Conservation (phyloP, 2,113 vertebrate genomes). For the Synchiropus splendidus region DNA sequence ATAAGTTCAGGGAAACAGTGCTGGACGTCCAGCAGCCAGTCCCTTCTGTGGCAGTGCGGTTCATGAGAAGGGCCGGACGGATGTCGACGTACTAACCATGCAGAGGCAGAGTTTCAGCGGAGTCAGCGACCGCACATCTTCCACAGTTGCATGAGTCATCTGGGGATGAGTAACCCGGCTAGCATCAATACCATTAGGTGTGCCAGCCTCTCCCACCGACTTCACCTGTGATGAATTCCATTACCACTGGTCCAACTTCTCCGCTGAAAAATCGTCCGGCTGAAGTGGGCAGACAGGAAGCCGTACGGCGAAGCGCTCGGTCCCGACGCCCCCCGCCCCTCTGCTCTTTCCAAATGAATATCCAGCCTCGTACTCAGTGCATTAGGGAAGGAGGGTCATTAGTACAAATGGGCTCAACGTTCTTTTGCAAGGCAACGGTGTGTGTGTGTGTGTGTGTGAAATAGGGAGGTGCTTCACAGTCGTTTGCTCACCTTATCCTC, state of each 20-base stretch:
- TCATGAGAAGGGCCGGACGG: too few relatives aligned
- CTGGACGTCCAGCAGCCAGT: too few relatives aligned
- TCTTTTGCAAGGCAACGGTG: constrained; percentile 36
- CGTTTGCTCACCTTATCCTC: too few relatives aligned
- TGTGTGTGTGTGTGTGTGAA: constrained; percentile 32
- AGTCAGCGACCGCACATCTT: too few relatives aligned
- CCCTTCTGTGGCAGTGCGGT: too few relatives aligned
- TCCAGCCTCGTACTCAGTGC: constrained; percentile 55
- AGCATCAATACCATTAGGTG: constrained; percentile 15
- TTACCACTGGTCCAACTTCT: constrained; percentile 29
- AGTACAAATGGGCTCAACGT: constrained; percentile 62
- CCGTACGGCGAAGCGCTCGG: constrained; percentile 39
- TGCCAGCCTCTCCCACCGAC: constrained; percentile 34
- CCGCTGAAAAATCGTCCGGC: constrained; percentile 48
- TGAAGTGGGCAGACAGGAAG: constrained; percentile 44
- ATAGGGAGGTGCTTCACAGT: constrained; percentile 7
- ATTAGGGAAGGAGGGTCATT: constrained; percentile 64
- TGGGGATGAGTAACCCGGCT: constrained; percentile 27
- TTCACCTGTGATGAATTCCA: constrained; percentile 55
- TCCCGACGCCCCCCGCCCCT: constrained; percentile 39
- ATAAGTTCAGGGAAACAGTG: too few relatives aligned
- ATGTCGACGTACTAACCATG: too few relatives aligned
- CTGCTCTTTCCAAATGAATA: constrained; percentile 50
- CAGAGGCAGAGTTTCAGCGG: too few relatives aligned
- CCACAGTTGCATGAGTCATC: constrained; percentile 15